These are phyloP conservation scores for Apostichopus californicus DNA, from an alignment of 35 echinoderm and acorn worm species.

Conservation along the genomic window DNA sequence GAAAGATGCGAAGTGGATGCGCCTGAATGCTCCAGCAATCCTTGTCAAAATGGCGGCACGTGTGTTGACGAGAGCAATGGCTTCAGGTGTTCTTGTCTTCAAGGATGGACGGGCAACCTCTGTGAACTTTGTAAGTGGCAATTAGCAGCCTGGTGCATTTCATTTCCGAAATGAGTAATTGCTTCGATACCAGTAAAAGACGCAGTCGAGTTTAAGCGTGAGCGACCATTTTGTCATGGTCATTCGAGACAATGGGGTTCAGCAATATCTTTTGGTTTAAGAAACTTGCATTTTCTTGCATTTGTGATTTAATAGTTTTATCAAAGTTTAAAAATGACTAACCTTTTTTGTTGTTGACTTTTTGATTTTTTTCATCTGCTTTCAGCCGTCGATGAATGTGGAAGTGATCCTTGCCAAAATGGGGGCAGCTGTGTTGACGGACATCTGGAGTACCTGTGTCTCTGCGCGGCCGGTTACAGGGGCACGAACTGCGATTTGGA, in stretches of 20 bases:
- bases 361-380: background rate
- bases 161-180: no score
- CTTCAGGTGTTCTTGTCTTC: constrained; percentile 57
- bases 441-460: constrained; percentile 55
- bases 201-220: no score
- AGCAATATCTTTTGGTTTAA: background rate
- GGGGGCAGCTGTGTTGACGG: constrained; percentile 60
- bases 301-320: background rate
- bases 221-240: no score
- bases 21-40: constrained; percentile 57
- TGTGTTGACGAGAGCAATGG: constrained; percentile 64
- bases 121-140: constrained; percentile 59
- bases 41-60: constrained; percentile 65
- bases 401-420: constrained; percentile 61
- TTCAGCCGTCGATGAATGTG: constrained; percentile 75
- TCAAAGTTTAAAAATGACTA: background rate
- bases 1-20: constrained; percentile 26
- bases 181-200: no score
- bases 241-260: no score
- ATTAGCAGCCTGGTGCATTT: no score
- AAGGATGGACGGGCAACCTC: constrained; percentile 57
- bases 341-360: background rate
- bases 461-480: constrained; percentile 63
- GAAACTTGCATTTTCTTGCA: background rate
- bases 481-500: constrained; percentile 59